phyloP scores from a whole-genome alignment of 2,113 vertebrate genomes.

The Xiphias gladius region DNA sequence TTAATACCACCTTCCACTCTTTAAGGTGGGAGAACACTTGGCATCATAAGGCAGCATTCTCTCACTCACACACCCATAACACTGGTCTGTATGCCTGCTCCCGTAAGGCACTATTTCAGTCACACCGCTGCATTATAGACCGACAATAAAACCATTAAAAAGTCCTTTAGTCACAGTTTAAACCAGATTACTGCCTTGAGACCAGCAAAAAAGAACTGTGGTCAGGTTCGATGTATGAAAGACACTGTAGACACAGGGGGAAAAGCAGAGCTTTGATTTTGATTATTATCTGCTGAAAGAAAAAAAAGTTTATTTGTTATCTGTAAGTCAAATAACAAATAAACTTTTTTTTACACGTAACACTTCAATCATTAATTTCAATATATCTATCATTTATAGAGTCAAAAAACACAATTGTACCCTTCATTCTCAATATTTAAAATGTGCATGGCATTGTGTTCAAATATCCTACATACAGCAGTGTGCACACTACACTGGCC shows the following conservation, averaged over 20 bases:
- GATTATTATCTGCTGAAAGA: no score
- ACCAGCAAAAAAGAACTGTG: neutral
- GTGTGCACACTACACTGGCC: neutral
- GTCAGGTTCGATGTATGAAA: neutral
- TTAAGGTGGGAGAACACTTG: conserved; percentile 1
- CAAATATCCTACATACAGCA: neutral
- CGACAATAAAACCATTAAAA: conserved; percentile 17
- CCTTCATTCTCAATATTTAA: neutral
- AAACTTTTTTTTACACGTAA: no score
- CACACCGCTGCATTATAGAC: neutral
- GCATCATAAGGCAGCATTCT: conserved; percentile 24
- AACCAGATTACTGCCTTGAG: neutral
- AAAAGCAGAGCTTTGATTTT: neutral
- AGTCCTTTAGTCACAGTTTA: neutral
- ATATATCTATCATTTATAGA: neutral
- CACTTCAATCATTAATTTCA: neutral
- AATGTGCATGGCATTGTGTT: neutral
- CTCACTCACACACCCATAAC: conserved; percentile 21
- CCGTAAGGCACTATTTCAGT: neutral
- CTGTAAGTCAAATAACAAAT: neutral
- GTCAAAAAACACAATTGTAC: neutral
- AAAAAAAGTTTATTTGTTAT: neutral
- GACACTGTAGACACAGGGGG: neutral
- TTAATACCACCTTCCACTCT: conserved; percentile 35
- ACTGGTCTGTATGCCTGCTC: neutral